Percentiles rank a stretch among this genome's conserved stretches.
Evolutionary conservation across 2,797 vertebrate genomes (phyloP).

Genomic region (Gymnoscopelus microlampas): DNA sequence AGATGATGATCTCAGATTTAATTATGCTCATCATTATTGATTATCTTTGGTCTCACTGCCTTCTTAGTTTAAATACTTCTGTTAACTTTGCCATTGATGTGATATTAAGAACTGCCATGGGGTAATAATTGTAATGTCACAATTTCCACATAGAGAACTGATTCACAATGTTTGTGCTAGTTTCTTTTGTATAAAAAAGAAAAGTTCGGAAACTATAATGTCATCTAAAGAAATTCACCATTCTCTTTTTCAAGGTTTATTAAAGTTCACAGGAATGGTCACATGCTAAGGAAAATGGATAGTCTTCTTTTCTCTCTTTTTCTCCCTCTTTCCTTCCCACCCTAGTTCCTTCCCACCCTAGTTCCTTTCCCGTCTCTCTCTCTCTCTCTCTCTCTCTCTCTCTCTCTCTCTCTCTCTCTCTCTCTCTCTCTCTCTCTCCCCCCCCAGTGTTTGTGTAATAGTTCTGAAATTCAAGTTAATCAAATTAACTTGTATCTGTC

Average conservation of each 20-base stretch:
- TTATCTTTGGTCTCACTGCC: conserved; percentile 15
- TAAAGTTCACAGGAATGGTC: conserved; percentile 1
- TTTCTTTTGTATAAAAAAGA: conserved; percentile 1
- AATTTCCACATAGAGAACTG: background rate
- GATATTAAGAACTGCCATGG: conserved; percentile 15
- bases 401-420: too few species aligned
- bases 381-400: background rate
- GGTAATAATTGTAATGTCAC: conserved; percentile 12
- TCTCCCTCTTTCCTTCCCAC: background rate
- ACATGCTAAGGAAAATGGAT: background rate
- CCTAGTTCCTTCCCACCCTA: too few species aligned
- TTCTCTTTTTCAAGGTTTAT: background rate
- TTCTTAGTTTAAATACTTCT: conserved; percentile 23
- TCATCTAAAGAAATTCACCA: background rate
- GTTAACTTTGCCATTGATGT: conserved; percentile 8
- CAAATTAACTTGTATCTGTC: background rate
- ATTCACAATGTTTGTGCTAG: background rate
- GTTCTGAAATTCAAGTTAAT: too few species aligned
- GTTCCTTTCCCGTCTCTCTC: too few species aligned
- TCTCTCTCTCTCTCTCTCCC: background rate
- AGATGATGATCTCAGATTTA: conserved; percentile 48
- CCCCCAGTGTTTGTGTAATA: too few species aligned
- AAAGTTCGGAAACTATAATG: background rate
- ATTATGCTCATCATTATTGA: conserved; percentile 8
- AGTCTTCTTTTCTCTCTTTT: background rate